phyloP scores from a whole-genome alignment of 2,797 vertebrate species.

The Argyrosomus regius region DNA sequence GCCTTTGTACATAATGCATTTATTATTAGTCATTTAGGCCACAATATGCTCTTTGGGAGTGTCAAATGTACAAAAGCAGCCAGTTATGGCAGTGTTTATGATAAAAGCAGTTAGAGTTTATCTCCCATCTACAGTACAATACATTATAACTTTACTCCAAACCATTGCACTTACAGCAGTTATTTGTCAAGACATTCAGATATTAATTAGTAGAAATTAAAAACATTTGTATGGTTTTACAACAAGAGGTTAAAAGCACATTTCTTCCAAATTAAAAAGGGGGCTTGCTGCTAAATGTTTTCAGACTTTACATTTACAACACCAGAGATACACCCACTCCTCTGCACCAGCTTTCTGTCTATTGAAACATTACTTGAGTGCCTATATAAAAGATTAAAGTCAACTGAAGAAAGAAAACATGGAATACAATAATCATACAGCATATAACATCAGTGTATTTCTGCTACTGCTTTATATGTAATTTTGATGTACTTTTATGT shows the following conservation, averaged over 20 bases:
- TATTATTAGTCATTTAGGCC: conserved; percentile 15
- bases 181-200: not conserved
- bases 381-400: not conserved
- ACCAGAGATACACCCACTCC: not conserved
- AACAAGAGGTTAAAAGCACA: not conserved
- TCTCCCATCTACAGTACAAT: conserved; percentile 3
- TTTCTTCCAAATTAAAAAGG: not conserved
- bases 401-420: not conserved
- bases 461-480: not conserved
- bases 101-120: not conserved
- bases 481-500: not conserved
- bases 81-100: not conserved
- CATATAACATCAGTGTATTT: not conserved
- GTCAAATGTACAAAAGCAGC: conserved; percentile 10
- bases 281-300: not conserved
- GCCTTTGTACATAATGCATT: conserved; percentile 8
- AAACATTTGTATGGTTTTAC: not conserved
- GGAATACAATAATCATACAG: no score
- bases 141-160: not conserved
- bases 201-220: not conserved
- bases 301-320: not conserved
- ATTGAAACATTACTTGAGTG: not conserved
- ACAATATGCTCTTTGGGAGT: conserved; percentile 17
- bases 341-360: not conserved
- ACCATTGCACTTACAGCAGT: not conserved